phyloP scores from a whole-genome alignment of 2,888 invertebrate species.

The Limulus polyphemus region DNA sequence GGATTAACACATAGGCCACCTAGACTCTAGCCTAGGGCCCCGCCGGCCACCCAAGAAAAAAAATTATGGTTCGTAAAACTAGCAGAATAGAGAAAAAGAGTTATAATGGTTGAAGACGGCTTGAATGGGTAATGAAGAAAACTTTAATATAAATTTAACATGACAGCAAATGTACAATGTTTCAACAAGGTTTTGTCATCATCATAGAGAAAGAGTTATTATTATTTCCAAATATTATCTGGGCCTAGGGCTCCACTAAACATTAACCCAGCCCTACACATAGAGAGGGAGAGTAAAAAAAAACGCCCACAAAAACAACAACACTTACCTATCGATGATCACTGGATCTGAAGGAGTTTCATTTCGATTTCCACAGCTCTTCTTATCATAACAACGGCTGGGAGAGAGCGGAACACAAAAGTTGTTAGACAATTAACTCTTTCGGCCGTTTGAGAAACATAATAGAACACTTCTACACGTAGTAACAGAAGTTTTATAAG shows the following conservation, averaged over 20 bases:
- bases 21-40: too few species aligned
- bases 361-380: slow-evolving; percentile 98
- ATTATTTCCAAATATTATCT: slow-evolving; percentile 4
- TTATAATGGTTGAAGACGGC: too few species aligned
- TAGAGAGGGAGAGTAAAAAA: background rate
- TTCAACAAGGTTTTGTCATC: too few species aligned
- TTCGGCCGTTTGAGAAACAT: background rate
- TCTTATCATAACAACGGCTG: slow-evolving; percentile 99
- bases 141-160: too few species aligned
- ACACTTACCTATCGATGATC: slow-evolving; percentile 93
- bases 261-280: background rate
- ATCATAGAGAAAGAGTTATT: too few species aligned
- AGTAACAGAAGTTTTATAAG: background rate
- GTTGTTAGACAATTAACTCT: background rate
- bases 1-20: too few species aligned
- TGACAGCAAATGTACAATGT: too few species aligned
- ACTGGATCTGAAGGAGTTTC: slow-evolving; percentile 99
- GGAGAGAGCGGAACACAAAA: slow-evolving; percentile 22
- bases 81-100: background rate
- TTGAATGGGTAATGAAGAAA: too few species aligned
- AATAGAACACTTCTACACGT: background rate
- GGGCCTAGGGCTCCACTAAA: background rate
- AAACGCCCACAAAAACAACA: too few species aligned
- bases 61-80: background rate
- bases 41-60: too few species aligned